Evolutionary conservation across 2,113 vertebrate genomes (phyloP).

Genomic region (Archilochus colubris): DNA sequence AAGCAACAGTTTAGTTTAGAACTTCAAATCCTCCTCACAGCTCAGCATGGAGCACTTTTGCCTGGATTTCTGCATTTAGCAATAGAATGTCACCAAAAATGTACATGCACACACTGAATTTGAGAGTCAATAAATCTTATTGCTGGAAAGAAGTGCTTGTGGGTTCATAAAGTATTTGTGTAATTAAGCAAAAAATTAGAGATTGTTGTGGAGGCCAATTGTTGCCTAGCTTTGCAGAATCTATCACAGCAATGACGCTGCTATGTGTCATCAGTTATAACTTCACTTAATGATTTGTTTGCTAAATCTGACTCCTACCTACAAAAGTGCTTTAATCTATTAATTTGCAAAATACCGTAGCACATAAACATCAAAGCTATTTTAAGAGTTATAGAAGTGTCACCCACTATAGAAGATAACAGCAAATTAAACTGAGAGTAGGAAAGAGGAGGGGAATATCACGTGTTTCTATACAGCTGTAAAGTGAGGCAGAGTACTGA

Average conservation of each 20-base stretch:
- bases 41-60: not conserved
- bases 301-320: constrained; percentile 62
- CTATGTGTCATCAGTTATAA: constrained; percentile 60
- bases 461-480: constrained; percentile 7
- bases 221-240: constrained; percentile 25
- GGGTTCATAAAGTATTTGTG: not conserved
- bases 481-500: not conserved
- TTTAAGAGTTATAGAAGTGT: constrained; percentile 58
- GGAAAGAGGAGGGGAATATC: constrained; percentile 11
- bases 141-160: not conserved
- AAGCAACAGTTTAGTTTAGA: not conserved
- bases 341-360: constrained; percentile 69
- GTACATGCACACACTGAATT: not conserved
- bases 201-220: constrained; percentile 30
- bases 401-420: constrained; percentile 33
- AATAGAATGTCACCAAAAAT: not conserved
- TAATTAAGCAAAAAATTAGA: constrained; percentile 52
- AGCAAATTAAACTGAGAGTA: constrained; percentile 50
- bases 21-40: not conserved
- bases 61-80: not conserved
- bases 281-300: constrained; percentile 69
- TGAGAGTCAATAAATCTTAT: not conserved
- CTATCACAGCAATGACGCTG: constrained; percentile 42
- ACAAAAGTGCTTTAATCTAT: constrained; percentile 63
- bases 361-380: constrained; percentile 60